Evolutionary conservation across 2,113 vertebrate species (phyloP).

Genomic region (Diadophis punctatus): DNA sequence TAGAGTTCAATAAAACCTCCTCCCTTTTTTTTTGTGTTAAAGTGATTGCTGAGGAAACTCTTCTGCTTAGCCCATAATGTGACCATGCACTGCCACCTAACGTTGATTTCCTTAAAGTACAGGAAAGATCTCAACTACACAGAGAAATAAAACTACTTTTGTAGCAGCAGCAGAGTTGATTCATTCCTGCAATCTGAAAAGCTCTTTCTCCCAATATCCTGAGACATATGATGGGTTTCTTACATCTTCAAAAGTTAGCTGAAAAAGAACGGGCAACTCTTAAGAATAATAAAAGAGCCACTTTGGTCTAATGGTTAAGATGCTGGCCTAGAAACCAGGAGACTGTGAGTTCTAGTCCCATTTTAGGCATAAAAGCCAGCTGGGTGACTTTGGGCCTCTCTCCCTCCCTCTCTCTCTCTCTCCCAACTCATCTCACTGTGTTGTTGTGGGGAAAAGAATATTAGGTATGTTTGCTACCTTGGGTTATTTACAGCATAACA

Average conservation of each 20-base stretch:
- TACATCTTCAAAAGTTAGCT: background rate
- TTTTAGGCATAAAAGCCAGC: background rate
- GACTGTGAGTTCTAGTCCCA: background rate
- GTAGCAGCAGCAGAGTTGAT: background rate
- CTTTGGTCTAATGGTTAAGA: background rate
- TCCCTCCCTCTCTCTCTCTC: rapidly evolving
- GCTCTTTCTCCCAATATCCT: background rate
- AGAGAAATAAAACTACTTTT: background rate
- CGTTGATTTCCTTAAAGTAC: background rate
- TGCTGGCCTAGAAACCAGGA: background rate
- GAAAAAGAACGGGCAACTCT: background rate
- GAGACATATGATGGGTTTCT: background rate
- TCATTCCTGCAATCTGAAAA: background rate
- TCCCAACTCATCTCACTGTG: background rate
- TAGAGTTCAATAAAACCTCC: background rate
- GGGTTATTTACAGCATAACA: background rate
- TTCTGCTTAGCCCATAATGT: background rate
- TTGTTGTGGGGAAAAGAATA: background rate
- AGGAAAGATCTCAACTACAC: background rate
- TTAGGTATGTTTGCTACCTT: background rate
- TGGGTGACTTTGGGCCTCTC: background rate
- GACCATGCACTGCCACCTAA: background rate
- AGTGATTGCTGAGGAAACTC: background rate
- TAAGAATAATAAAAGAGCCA: background rate
- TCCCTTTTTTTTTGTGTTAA: background rate